Evolutionary conservation across 1,140 invertebrate species (phyloP).

Genomic region (Drosophila nigromelanica): DNA sequence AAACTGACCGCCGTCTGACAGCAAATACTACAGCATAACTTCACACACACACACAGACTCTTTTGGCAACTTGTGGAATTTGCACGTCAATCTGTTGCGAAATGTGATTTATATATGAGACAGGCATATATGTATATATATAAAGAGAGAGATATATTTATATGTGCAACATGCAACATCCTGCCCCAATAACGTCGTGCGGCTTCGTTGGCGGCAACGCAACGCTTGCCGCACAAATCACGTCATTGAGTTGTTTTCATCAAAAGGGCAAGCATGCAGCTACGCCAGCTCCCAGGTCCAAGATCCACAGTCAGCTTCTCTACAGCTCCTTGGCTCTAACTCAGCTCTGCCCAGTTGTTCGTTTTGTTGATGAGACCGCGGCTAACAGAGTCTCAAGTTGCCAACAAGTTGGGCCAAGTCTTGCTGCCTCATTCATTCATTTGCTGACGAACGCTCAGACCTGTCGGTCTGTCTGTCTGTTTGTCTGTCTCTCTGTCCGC

Average conservation of each 20-base stretch:
- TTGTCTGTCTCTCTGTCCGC: constrained; percentile 11
- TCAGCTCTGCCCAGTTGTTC: constrained; percentile 3
- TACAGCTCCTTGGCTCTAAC: constrained; percentile 8
- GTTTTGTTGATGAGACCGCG: constrained; percentile 19
- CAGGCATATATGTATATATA: constrained; percentile 29
- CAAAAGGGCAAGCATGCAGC: constrained; percentile 75
- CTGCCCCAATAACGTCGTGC: constrained; percentile 26
- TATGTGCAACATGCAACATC: constrained; percentile 15
- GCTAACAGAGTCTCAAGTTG: constrained; percentile 18
- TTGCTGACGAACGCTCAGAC: constrained; percentile 18
- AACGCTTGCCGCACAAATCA: constrained; percentile 65
- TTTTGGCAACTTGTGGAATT: constrained; percentile 47
- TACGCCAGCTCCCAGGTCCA: not conserved
- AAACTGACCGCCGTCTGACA: constrained; percentile 29
- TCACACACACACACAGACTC: not conserved
- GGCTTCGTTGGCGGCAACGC: constrained; percentile 56
- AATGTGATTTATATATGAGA: constrained; percentile 79
- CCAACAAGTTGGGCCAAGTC: constrained; percentile 11
- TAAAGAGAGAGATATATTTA: not conserved
- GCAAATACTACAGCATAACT: constrained; percentile 4
- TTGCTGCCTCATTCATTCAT: constrained; percentile 57
- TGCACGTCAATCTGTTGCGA: constrained; percentile 69
- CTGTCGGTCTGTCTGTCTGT: constrained; percentile 1
- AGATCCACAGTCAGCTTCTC: not conserved
- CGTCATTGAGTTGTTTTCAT: constrained; percentile 82